phyloP scores from a whole-genome alignment of 2,113 vertebrate genomes.

The Chloropsis cyanopogon region DNA sequence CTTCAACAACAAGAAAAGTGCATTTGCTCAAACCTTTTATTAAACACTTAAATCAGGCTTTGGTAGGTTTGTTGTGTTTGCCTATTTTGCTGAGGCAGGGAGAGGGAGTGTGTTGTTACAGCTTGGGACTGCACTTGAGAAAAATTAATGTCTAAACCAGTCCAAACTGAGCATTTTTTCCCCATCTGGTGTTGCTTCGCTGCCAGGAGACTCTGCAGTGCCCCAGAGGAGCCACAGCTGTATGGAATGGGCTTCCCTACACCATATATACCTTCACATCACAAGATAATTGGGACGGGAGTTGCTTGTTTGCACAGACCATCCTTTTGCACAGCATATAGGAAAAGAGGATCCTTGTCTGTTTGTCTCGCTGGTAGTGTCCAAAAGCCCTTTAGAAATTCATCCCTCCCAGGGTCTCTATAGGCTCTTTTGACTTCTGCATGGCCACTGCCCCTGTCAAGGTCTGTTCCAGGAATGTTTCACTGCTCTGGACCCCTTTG shows the following conservation, averaged over 20 bases:
- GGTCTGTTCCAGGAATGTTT: background rate
- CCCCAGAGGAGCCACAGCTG: background rate
- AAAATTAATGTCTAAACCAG: background rate
- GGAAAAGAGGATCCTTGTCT: background rate
- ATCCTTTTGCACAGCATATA: background rate
- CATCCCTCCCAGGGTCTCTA: background rate
- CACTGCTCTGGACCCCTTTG: background rate
- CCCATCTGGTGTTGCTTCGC: background rate
- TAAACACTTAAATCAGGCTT: background rate
- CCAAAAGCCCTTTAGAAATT: background rate
- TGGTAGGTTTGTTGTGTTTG: background rate
- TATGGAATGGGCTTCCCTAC: background rate
- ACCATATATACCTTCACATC: background rate
- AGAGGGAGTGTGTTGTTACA: background rate
- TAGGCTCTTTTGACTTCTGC: background rate
- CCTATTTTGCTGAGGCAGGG: background rate
- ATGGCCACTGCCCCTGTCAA: background rate
- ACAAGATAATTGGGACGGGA: accelerated
- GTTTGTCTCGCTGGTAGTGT: background rate
- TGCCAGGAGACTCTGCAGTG: background rate
- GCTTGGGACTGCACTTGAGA: background rate
- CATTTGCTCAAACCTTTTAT: background rate
- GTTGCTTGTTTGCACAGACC: background rate
- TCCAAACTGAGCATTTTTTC: background rate
- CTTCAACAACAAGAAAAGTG: background rate